Conservation (phyloP, 2,113 vertebrate species). For the Leptocoma aspasia region DNA sequence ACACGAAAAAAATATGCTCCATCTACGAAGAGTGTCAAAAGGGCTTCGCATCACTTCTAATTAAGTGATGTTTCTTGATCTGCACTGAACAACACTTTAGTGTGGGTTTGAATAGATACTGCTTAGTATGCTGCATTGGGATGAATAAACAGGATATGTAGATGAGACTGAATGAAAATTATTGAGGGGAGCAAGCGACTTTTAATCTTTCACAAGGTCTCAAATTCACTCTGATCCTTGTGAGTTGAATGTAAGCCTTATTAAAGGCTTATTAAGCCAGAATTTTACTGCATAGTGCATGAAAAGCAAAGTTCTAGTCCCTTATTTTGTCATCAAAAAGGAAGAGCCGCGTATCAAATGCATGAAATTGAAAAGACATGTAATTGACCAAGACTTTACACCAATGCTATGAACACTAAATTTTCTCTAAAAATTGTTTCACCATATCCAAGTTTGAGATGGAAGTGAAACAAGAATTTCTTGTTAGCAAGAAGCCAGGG, state of each 20-base stretch:
- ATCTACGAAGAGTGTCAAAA: neutral
- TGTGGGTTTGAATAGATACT: neutral
- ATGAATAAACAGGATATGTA: neutral
- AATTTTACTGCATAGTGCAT: neutral
- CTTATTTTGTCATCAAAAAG: neutral
- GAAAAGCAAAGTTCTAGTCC: neutral
- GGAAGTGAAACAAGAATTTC: neutral
- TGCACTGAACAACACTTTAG: neutral
- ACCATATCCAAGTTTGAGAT: neutral
- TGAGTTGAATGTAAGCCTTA: neutral
- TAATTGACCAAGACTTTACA: neutral
- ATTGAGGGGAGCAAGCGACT: neutral
- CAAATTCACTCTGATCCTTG: neutral
- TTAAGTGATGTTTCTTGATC: neutral
- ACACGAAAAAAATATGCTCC: neutral
- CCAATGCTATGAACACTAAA: rapidly evolving
- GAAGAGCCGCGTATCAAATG: neutral
- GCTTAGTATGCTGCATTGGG: neutral
- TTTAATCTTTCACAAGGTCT: neutral
- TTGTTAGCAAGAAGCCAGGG: neutral
- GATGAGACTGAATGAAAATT: neutral
- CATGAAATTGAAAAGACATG: neutral
- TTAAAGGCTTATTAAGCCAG: neutral
- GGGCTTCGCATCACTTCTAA: neutral
- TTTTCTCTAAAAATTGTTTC: neutral